Base-by-base conservation (phyloP, 1,140 invertebrate genomes). In the Pomacea maculata region DNA sequence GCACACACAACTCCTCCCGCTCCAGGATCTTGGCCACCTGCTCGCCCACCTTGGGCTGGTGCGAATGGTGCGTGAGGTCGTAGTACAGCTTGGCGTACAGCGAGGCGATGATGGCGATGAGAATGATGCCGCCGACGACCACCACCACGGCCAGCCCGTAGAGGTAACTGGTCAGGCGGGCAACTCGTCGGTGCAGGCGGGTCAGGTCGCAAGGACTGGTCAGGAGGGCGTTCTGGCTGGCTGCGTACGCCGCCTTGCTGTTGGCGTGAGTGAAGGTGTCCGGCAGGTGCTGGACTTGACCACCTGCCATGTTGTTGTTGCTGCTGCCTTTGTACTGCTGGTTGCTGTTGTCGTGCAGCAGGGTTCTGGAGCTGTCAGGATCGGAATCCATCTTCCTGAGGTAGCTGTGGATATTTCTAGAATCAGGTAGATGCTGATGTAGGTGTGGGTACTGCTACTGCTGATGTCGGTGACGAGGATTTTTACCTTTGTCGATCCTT, bases 31-130 rank as follows among this genome's bases (percentile, higher is more conserved):
- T 84, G 34, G 85, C 75, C 63, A 87, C 84, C 80, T 86, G 84
- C 83, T 86, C 87, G 67, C 87, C 86, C 17, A 88, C 85, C 78
- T 88, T 88, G 2, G 87, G 87, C 68, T 85, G 85, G 80, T 88
- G 87, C 34, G 83, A 84, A 81, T 88, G 87, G 77, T 86, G 78
- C 14, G 72, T 78, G 19, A 88, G 68, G 73, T 87, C 85, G 74
- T 86, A 83, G 82, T 83, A 84, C 76, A 88, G 82, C 72, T 84
- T 87, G 14, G 81, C 84, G 79, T 85, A 88, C 68, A 88, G 72
- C 57, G 85, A 80, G 25, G 87, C 80, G 52, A 86, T 76, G 7
- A 86, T 80, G 55, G 86, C 78, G 45, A 88, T 85, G 10, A 88
- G 71, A 64, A 88, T 86, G 19, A 87, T 29, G 52, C 83, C 84